A percentile compares a stretch with the other conserved stretches of the same genome.
Conservation (phyloP, 1,140 invertebrate genomes). For the Diabrotica undecimpunctata region DNA sequence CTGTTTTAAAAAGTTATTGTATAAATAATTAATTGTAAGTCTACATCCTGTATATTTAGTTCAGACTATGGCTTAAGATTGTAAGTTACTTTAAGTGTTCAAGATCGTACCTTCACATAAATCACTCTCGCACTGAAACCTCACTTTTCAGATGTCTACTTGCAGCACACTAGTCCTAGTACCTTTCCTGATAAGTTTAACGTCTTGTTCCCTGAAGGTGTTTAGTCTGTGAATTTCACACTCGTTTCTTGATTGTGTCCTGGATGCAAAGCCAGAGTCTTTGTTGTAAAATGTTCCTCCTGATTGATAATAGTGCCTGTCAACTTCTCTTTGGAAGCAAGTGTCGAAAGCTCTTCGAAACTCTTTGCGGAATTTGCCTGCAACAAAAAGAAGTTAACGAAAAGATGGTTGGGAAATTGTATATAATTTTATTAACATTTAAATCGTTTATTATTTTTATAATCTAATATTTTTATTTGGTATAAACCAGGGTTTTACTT, state of each 20-base stretch:
- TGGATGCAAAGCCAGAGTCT: constrained; percentile 8
- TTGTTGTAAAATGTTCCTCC: constrained; percentile 15
- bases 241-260: constrained; percentile 12
- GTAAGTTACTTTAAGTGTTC: too few relatives aligned
- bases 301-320: constrained; percentile 9
- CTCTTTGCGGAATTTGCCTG: constrained; percentile 38
- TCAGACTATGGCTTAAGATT: too few relatives aligned
- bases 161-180: constrained; percentile 20
- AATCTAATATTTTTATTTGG: too few relatives aligned
- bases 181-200: constrained; percentile 13
- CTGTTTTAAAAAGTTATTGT: too few relatives aligned
- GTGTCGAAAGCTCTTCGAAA: constrained; percentile 34
- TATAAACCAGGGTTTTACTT: too few relatives aligned
- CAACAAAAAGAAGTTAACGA: constrained; percentile 20
- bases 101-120: too few relatives aligned
- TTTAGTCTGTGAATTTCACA: constrained; percentile 13
- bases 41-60: too few relatives aligned
- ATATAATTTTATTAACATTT: background rate
- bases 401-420: background rate
- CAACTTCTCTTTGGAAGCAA: constrained; percentile 18
- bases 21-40: too few relatives aligned
- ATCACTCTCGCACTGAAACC: background rate
- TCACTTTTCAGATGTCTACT: constrained; percentile 17
- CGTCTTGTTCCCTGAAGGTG: constrained; percentile 5
- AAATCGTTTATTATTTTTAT: background rate